These are phyloP conservation scores for Stichopus horrens DNA, from an alignment of 53 echinoderm and acorn worm species.

Conservation along the genomic window DNA sequence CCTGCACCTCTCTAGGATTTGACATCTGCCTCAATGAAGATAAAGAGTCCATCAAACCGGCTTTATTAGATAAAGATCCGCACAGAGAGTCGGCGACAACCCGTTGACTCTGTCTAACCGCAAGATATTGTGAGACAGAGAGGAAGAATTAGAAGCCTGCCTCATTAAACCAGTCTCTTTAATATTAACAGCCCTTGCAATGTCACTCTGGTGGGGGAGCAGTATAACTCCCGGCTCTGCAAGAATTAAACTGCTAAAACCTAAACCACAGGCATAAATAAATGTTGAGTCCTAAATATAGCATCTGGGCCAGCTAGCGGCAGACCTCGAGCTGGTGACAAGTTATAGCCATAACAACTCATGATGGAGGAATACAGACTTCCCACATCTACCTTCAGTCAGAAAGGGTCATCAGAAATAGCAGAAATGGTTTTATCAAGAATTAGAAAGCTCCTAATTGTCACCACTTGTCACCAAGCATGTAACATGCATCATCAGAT, in stretches of 20 bases:
- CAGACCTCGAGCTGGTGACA: not conserved
- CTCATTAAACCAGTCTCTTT: not conserved
- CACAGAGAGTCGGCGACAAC: not conserved
- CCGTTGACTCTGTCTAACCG: not conserved
- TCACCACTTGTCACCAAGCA: too few relatives aligned
- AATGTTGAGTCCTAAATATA: not conserved
- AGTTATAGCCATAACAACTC: not conserved
- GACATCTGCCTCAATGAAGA: conserved; percentile 6
- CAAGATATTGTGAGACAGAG: not conserved
- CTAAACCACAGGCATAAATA: not conserved
- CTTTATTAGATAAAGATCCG: conserved; percentile 18
- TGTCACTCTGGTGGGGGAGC: not conserved
- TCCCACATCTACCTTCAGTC: too few relatives aligned
- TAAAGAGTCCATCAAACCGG: not conserved
- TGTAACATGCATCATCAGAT: too few relatives aligned
- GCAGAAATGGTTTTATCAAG: too few relatives aligned
- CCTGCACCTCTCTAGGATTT: not conserved
- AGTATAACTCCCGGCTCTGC: not conserved
- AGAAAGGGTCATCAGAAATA: too few relatives aligned
- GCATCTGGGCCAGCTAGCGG: not conserved
- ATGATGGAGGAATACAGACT: too few relatives aligned
- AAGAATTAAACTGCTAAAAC: not conserved
- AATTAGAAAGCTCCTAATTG: too few relatives aligned
- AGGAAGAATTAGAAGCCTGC: not conserved
- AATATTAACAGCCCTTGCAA: not conserved